Evolutionary conservation across 2,797 vertebrate genomes (phyloP), one percentile per base, ranked within the genome.

Genomic region (Sebastes iracundus): DNA sequence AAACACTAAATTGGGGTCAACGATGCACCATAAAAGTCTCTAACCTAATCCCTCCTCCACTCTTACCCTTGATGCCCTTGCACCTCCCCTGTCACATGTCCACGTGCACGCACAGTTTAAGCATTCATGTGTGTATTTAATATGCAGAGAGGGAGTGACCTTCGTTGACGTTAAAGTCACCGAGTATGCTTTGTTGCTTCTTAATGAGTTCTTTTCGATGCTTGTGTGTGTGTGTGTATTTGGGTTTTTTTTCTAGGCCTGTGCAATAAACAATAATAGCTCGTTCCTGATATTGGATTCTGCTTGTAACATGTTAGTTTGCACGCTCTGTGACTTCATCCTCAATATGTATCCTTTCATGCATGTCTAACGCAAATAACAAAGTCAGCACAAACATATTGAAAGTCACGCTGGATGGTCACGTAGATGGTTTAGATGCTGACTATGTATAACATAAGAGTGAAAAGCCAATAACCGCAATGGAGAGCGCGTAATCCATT

Each of bases 1-100:
- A 87, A 87, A 85, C 72, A 55, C 38, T 81, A 82, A 90, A 85
- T 77, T 83, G 75, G 75, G 80, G 84, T 88, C 77, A 87, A 79
- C 60, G 73, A 91, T 77, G 56, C 74, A 0, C 33, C 23, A 55
- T 87, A 77, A 87, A 87, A 63, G 67, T 60, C 63, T 62, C n/a
- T 35, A 67, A 76, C 81, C 61, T 27, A 14, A 56, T 30, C 53
- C 59, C n/a, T 82, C 46, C n/a, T 77, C 82, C 65, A 56, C 64
- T 74, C 32, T 56, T 59, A 32, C 27, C 32, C 60, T 60, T 62
- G 52, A 79, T 72, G 70, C 60, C 35, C 53, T 84, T 81, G 75
- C n/a, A 42, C 73, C 38, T 42, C 63, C 61, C 16, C 59, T 11
- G 2, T 75, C 72, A 80, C 10, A 3, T 77, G 53, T 71, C 6